Percentiles rank a stretch among this genome's conserved stretches.
Evolutionary conservation across 2,797 vertebrate species (phyloP).

Genomic region (Leuciscus waleckii): DNA sequence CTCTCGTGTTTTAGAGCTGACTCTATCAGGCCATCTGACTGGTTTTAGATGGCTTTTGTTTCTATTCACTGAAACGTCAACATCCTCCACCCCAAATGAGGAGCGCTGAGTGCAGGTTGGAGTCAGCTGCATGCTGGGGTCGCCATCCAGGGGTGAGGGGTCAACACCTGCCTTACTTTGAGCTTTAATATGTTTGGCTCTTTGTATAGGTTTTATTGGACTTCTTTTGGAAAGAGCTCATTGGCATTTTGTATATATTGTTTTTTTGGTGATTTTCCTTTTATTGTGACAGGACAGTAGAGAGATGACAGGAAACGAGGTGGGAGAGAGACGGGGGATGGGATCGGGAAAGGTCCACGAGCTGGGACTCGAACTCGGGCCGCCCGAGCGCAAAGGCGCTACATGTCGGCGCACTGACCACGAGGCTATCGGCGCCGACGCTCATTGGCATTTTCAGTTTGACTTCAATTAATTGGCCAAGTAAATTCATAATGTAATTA

Average conservation of each 20-base stretch:
- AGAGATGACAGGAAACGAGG: too few relatives aligned
- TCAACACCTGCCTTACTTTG: conserved; percentile 70
- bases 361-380: too few relatives aligned
- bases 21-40: conserved; percentile 53
- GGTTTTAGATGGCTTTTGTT: conserved; percentile 56
- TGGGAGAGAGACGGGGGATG: too few relatives aligned
- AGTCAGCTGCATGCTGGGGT: conserved; percentile 60
- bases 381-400: too few relatives aligned
- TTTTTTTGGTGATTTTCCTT: too few relatives aligned
- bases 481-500: background rate
- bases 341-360: too few relatives aligned
- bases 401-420: too few relatives aligned
- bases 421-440: too few relatives aligned
- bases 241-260: background rate
- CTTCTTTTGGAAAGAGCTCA: conserved; percentile 10
- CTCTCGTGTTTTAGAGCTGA: conserved; percentile 49
- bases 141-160: conserved; percentile 62
- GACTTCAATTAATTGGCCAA: background rate
- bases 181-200: conserved; percentile 53
- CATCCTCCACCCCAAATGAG: conserved; percentile 16
- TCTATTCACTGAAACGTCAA: conserved; percentile 38
- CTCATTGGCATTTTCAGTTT: background rate
- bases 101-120: conserved; percentile 44
- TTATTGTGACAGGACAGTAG: too few relatives aligned
- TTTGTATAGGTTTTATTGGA: background rate